Conservation (phyloP, 1,140 invertebrate genomes). For the Scaptomyza pallida region DNA sequence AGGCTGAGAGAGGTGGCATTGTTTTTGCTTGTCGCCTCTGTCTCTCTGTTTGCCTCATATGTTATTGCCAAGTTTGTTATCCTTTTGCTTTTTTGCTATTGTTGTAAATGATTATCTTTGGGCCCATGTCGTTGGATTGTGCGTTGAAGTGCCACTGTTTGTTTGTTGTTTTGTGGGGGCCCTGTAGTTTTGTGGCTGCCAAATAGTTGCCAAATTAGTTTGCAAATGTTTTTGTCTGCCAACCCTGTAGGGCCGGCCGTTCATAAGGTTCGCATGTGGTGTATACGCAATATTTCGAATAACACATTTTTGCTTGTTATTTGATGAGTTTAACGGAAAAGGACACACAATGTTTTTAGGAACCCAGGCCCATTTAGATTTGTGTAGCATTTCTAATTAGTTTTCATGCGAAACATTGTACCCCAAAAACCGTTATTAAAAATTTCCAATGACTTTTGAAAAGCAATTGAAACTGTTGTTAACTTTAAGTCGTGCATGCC, state of each 20-base stretch:
- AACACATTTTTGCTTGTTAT: conserved; percentile 14
- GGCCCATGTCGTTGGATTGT: conserved; percentile 58
- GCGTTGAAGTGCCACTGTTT: conserved; percentile 66
- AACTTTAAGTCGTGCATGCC: background rate
- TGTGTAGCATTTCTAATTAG: conserved; percentile 1
- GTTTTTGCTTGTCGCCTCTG: conserved; percentile 19
- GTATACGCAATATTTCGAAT: conserved; percentile 58
- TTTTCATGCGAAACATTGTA: conserved; percentile 8
- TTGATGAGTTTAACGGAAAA: conserved; percentile 18
- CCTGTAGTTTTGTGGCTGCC: conserved; percentile 56
- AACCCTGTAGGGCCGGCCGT: conserved; percentile 14
- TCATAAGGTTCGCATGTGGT: conserved; percentile 49
- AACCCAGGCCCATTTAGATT: conserved; percentile 12
- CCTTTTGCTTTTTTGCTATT: conserved; percentile 45
- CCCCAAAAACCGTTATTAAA: background rate
- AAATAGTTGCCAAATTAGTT: conserved; percentile 80
- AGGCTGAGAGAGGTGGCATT: conserved; percentile 4
- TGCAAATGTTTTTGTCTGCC: conserved; percentile 67
- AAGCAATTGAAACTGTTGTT: background rate
- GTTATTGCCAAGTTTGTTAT: conserved; percentile 40
- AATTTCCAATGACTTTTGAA: background rate
- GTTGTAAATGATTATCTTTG: conserved; percentile 74
- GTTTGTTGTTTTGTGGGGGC: conserved; percentile 47
- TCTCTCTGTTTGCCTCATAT: conserved; percentile 34
- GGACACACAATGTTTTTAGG: conserved; percentile 3